Conservation (phyloP, 2,113 vertebrate species). For the Hirundichthys speculiger region DNA sequence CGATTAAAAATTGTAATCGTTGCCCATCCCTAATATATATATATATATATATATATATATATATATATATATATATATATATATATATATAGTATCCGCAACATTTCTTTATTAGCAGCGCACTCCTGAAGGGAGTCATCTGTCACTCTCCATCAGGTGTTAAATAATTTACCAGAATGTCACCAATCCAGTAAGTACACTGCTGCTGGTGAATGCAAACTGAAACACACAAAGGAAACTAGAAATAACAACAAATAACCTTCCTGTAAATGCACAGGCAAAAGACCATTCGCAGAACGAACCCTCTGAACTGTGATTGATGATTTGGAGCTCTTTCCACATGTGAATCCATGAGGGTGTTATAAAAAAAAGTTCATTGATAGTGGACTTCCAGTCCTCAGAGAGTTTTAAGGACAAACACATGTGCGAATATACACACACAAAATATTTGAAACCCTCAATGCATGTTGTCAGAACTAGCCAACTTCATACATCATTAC, state of each 20-base stretch:
- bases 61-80: too few species aligned
- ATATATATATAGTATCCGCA: too few species aligned
- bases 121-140: conserved; percentile 43
- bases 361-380: conserved; percentile 66
- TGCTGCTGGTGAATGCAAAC: conserved; percentile 46
- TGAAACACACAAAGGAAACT: conserved; percentile 12
- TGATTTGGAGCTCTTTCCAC: conserved; percentile 61
- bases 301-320: conserved; percentile 62
- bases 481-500: conserved; percentile 38
- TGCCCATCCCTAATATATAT: too few species aligned
- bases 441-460: conserved; percentile 28
- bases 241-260: conserved; percentile 29
- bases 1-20: too few species aligned
- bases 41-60: too few species aligned
- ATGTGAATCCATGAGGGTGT: conserved; percentile 56
- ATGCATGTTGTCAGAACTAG: conserved; percentile 24
- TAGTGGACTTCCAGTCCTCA: conserved; percentile 53
- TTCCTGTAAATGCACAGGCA: conserved; percentile 3
- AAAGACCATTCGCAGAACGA: conserved; percentile 18
- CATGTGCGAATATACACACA: neutral
- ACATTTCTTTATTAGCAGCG: conserved; percentile 1
- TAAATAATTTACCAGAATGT: conserved; percentile 64
- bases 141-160: conserved; percentile 59
- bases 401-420: conserved; percentile 35
- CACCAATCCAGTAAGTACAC: conserved; percentile 56